A percentile compares a stretch with the other conserved stretches of the same genome.
These are phyloP conservation scores for Aphodius sticticus DNA, from an alignment of 2,888 invertebrate species.

Conservation along the genomic window DNA sequence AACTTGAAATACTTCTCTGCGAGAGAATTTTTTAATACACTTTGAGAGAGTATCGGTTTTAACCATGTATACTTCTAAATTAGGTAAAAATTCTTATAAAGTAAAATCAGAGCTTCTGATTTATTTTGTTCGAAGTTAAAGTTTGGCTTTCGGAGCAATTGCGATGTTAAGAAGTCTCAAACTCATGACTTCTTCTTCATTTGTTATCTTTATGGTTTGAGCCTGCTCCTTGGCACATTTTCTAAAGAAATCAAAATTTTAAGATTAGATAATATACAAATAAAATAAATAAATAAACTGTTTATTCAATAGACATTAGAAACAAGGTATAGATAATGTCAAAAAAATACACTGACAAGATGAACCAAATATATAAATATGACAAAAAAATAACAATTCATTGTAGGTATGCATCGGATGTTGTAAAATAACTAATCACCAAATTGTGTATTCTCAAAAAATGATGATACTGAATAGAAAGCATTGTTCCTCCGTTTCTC, in stretches of 20 bases:
- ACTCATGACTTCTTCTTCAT: slow-evolving; percentile 91
- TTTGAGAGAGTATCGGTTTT: slow-evolving; percentile 92
- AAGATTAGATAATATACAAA: too few species aligned
- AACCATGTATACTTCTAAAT: slow-evolving; percentile 91
- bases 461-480: too few species aligned
- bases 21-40: slow-evolving; percentile 80
- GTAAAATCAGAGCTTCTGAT: slow-evolving; percentile 81
- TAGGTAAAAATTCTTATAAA: slow-evolving; percentile 93
- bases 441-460: too few species aligned
- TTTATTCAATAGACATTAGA: too few species aligned
- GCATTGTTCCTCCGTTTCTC: too few species aligned
- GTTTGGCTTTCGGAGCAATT: slow-evolving; percentile 83
- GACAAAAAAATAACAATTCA: too few species aligned
- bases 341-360: too few species aligned
- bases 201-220: slow-evolving; percentile 92
- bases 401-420: too few species aligned
- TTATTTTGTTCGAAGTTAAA: slow-evolving; percentile 77
- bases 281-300: too few species aligned
- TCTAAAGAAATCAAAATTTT: slow-evolving; percentile 63
- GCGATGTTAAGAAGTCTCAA: slow-evolving; percentile 83
- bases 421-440: too few species aligned
- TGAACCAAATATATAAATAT: too few species aligned
- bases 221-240: slow-evolving; percentile 90
- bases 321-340: too few species aligned
- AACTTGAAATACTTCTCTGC: slow-evolving; percentile 87